These are phyloP conservation scores for Orthonyx spaldingii DNA, from an alignment of 2,113 vertebrate genomes.

Conservation along the genomic window DNA sequence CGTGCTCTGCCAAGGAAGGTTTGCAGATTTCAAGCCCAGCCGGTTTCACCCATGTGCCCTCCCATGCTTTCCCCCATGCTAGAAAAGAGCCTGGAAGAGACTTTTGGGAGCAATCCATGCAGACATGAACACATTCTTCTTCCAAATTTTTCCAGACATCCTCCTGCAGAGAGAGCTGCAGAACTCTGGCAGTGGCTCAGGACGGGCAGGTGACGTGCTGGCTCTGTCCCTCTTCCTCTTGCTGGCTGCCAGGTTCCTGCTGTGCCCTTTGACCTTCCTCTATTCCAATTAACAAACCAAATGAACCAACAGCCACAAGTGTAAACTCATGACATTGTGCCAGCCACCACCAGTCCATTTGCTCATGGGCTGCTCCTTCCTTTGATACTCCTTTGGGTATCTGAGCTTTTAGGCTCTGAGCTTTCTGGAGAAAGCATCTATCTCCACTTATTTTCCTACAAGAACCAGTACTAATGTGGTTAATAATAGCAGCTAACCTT, in stretches of 20 bases:
- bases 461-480: not conserved
- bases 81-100: not conserved
- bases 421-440: not conserved
- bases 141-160: not conserved
- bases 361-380: not conserved
- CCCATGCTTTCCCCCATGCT: not conserved
- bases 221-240: not conserved
- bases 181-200: not conserved
- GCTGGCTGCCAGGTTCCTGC: constrained; percentile 6
- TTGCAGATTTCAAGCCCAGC: not conserved
- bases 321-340: not conserved
- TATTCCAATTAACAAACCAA: constrained; percentile 24
- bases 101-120: not conserved
- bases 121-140: not conserved
- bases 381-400: not conserved
- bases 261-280: not conserved
- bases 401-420: not conserved
- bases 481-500: constrained; percentile 26
- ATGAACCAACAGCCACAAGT: not conserved
- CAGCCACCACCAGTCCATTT: not conserved
- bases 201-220: not conserved
- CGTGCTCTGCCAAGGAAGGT: not conserved
- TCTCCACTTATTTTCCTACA: not conserved
- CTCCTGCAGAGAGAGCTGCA: not conserved
- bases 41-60: not conserved